Evolutionary conservation across 2,888 invertebrate genomes (phyloP), one percentile per base, ranked within the genome.

Genomic region (Psylliodes chrysocephalus): DNA sequence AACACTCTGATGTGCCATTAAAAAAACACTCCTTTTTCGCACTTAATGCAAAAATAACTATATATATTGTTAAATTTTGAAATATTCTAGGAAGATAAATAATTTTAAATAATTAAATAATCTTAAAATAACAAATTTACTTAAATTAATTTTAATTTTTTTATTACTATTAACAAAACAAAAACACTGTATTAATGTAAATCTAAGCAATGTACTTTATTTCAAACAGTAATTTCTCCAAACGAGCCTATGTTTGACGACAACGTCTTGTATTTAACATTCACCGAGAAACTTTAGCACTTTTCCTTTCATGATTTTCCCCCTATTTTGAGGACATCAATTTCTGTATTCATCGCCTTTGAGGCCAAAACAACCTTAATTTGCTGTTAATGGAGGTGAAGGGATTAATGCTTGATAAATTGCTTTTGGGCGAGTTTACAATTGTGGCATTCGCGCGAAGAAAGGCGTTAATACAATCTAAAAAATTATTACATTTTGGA

Each of bases 361-460:
- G 28, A 44, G 33, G 18, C 33, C 19, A 46, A 46, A 56, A 46
- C 56, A 56, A 56, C 56, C 15, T 46, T 56, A 46, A 56, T 56
- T 44, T 33, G 14, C 30, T 6, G 12, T 46, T 46, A 56, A 56
- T 46, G 56, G 33, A 56, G 33, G 33, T 46, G 46, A 56, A 46
- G 46, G 56, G 35, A 46, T 56, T 46, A 56, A 46, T 56, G 18
- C 19, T 33, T 56, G 46, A 56, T 44, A 56, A 56, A 56, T 56
- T 46, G 56, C 46, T 30, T 19, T 49, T 19, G 49, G 46, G 19
- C 17, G 42, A n/a, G 28, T 42, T 55, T 28, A 44, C 30, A 42
- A 44, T 55, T 55, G 42, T 10, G 42, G 42, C 30, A 6, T 46
- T 19, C 46, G 5, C 2, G 46, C n/a, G 40, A 10, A 10, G 19